These are phyloP conservation scores for Varecia variegata DNA, from an alignment of 2,797 vertebrate species.

Conservation along the genomic window DNA sequence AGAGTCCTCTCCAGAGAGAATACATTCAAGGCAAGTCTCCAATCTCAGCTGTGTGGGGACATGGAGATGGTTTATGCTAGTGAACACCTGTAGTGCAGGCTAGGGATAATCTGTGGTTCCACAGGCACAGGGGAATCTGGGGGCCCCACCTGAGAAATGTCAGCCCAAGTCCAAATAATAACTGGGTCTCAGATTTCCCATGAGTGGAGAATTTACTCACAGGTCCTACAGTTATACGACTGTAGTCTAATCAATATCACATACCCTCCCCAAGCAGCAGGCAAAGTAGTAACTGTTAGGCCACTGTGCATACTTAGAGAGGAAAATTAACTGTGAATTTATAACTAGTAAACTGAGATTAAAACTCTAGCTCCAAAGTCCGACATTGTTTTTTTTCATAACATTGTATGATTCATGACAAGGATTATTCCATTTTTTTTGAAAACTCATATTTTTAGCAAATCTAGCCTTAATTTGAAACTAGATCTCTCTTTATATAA, in stretches of 20 bases:
- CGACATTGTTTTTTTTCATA: background rate
- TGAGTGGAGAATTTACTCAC: background rate
- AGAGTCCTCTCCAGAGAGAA: background rate
- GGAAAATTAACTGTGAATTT: background rate
- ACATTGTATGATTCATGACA: background rate
- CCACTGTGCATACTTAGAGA: background rate
- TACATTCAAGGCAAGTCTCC: background rate
- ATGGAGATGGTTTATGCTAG: background rate
- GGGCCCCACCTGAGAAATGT: background rate
- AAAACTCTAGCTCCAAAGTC: background rate
- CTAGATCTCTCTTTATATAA: background rate
- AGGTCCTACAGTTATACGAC: no score
- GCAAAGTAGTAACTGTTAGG: background rate
- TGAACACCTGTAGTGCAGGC: no score
- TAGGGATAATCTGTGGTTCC: background rate
- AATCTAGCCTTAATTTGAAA: background rate
- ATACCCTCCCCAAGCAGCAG: background rate
- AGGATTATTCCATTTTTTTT: background rate
- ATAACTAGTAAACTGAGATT: background rate
- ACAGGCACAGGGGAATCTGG: background rate
- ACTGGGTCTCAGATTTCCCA: background rate
- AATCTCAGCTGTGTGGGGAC: background rate
- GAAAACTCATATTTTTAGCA: background rate
- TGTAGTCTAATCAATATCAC: background rate
- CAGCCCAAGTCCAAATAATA: background rate